A percentile compares a stretch with the other conserved stretches of the same genome.
Evolutionary conservation across 2,113 vertebrate genomes (phyloP).

Genomic region (Acanthisitta chloris): DNA sequence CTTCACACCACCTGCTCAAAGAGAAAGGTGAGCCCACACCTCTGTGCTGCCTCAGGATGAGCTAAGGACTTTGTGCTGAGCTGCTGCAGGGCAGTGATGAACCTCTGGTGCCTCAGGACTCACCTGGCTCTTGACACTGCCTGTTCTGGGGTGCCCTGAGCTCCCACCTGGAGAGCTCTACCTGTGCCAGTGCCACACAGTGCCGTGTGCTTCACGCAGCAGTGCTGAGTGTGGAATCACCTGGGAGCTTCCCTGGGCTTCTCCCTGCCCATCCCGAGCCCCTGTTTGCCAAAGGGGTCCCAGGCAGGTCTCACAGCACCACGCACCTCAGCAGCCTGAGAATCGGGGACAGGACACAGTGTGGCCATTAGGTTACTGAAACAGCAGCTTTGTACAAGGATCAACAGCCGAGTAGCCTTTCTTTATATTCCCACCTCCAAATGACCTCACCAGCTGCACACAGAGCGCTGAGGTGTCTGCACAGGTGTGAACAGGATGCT

Average conservation of each 20-base stretch:
- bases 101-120: neutral
- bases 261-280: neutral
- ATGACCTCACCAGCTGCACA: neutral
- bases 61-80: neutral
- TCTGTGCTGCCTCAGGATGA: no score
- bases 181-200: no score
- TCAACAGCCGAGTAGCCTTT: neutral
- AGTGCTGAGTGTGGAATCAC: no score
- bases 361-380: neutral
- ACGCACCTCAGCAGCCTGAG: rapidly evolving
- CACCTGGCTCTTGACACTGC: neutral
- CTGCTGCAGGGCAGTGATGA: neutral
- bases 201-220: no score
- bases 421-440: neutral
- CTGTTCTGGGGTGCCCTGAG: neutral
- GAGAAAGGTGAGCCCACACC: neutral
- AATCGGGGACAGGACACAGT: neutral
- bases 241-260: neutral
- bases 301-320: neutral
- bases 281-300: neutral
- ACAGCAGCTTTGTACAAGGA: neutral
- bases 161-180: neutral
- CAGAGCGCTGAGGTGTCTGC: neutral
- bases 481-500: neutral
- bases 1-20: neutral